These are phyloP conservation scores for Pantherophis alleghaniensis DNA, from an alignment of 2,797 vertebrate species.

Conservation along the genomic window DNA sequence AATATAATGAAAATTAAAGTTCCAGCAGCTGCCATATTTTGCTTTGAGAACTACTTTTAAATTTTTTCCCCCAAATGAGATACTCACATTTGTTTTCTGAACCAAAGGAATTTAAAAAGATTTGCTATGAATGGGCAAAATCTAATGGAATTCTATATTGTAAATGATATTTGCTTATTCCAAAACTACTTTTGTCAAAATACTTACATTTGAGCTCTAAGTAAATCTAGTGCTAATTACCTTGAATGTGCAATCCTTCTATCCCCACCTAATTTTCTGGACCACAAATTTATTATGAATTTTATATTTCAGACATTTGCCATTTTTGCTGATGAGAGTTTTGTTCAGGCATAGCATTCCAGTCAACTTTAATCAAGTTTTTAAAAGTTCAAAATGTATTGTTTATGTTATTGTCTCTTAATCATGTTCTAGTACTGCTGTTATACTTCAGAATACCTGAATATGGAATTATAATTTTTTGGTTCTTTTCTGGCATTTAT, in stretches of 20 bases:
- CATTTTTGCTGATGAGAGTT: slow-evolving; percentile 58
- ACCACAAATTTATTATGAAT: slow-evolving; percentile 33
- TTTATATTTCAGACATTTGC: slow-evolving; percentile 58
- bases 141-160: not conserved
- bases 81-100: not conserved
- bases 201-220: not conserved
- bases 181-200: not conserved
- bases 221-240: not conserved
- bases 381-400: slow-evolving; percentile 44
- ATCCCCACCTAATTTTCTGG: slow-evolving; percentile 46
- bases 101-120: not conserved
- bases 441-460: slow-evolving; percentile 49
- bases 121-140: not conserved
- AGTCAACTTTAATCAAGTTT: slow-evolving; percentile 52
- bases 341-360: slow-evolving; percentile 55
- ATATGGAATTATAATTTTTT: slow-evolving; percentile 46
- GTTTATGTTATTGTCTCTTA: slow-evolving; percentile 55
- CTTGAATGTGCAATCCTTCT: not conserved
- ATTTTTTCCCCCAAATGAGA: not conserved
- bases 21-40: not conserved
- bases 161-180: not conserved
- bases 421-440: slow-evolving; percentile 40
- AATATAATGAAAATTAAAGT: not conserved
- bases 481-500: slow-evolving; percentile 57
- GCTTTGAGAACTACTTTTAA: not conserved